phyloP scores from a whole-genome alignment of 1,140 invertebrate species.

The Lasaia peninsularis region DNA sequence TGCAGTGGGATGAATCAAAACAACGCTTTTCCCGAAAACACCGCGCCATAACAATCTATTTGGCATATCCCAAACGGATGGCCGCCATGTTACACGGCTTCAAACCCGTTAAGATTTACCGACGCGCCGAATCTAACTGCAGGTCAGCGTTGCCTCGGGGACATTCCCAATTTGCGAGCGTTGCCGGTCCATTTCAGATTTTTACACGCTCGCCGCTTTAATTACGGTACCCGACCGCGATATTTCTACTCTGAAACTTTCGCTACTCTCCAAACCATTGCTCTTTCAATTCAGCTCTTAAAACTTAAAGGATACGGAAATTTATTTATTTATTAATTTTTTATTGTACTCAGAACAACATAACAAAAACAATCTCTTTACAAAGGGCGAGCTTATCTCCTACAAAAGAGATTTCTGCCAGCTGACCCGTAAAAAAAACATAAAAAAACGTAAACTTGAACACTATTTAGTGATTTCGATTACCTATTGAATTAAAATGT shows the following conservation, averaged over 20 bases:
- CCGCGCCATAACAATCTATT: slow-evolving; percentile 12
- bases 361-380: no score
- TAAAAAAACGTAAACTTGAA: no score
- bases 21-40: slow-evolving; percentile 5
- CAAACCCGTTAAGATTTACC: slow-evolving; percentile 45
- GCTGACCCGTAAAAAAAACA: no score
- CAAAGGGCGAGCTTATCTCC: no score
- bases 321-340: no score
- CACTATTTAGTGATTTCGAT: no score
- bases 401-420: no score
- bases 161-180: slow-evolving; percentile 52
- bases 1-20: slow-evolving; percentile 15
- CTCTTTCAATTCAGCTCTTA: not conserved
- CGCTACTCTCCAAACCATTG: slow-evolving; percentile 25
- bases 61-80: slow-evolving; percentile 18
- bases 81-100: slow-evolving; percentile 34
- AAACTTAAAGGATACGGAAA: no score
- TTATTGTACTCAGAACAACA: no score
- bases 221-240: slow-evolving; percentile 30
- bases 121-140: slow-evolving; percentile 44
- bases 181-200: slow-evolving; percentile 56
- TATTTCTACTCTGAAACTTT: not conserved
- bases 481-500: no score
- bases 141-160: slow-evolving; percentile 43
- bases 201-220: slow-evolving; percentile 43